Conservation (phyloP, 2,113 vertebrate genomes). For the Neogobius melanostomus region DNA sequence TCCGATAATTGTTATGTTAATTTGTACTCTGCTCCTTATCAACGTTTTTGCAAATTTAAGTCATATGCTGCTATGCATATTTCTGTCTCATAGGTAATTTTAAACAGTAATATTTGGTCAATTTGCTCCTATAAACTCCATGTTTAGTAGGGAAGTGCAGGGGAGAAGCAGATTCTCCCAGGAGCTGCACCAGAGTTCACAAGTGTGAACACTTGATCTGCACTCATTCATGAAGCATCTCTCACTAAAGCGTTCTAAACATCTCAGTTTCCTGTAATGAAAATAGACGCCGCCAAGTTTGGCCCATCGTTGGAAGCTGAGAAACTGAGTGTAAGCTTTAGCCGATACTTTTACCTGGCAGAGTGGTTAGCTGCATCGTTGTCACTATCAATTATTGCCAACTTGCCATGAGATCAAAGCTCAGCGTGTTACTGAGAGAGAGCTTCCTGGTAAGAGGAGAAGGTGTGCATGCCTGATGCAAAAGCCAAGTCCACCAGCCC, state of each 20-base stretch:
- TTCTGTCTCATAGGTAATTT: no score
- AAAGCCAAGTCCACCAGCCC: slow-evolving; percentile 6
- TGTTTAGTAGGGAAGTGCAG: no score
- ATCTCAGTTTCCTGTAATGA: slow-evolving; percentile 30
- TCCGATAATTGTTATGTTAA: no score
- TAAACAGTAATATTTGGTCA: no score
- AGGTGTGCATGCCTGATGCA: slow-evolving; percentile 38
- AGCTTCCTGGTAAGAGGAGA: slow-evolving; percentile 50
- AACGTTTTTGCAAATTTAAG: no score
- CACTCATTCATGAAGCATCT: slow-evolving; percentile 8
- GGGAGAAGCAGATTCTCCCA: no score
- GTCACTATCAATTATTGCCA: slow-evolving; percentile 54
- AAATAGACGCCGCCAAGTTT: slow-evolving; percentile 65
- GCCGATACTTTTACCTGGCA: slow-evolving; percentile 47
- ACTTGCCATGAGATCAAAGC: slow-evolving; percentile 53
- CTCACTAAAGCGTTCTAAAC: slow-evolving; percentile 18
- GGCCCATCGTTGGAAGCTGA: slow-evolving; percentile 22
- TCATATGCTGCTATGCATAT: no score
- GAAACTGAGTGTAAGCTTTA: slow-evolving; percentile 39
- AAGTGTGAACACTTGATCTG: neutral
- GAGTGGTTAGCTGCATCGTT: slow-evolving; percentile 23
- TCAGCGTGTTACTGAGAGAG: slow-evolving; percentile 44
- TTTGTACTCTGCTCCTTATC: no score
- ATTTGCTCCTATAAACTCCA: no score
- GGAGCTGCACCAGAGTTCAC: no score